Base-by-base conservation (phyloP, 2,113 vertebrate genomes). In the Paraplagusia blochii region DNA sequence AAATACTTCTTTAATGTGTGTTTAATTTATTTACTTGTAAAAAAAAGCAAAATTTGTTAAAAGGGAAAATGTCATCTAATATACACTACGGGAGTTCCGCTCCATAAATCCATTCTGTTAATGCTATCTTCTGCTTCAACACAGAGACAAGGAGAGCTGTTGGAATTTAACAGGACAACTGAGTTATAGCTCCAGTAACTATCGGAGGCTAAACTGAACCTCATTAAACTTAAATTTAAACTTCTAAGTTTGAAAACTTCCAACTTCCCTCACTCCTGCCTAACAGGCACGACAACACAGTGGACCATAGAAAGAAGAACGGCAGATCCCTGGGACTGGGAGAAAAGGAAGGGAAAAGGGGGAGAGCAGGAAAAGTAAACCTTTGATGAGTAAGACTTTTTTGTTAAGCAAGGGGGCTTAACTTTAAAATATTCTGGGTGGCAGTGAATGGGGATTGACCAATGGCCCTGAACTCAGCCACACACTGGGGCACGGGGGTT, bases 351-450 rank as follows among this genome's bases (percentile, higher is more conserved):
- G 72, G 80, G 54, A 61, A 67, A 62, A 52, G 51, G 38, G 62
- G 49, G 58, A 57, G 22, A 39, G 60, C 56, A 50, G 65, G 53
- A 58, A 80, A 67, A 77, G 77, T 68, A 79, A 88, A 88, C 82
- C 88, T 91, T 90, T 90, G 86, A 89, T 87, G 87, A 85, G 83
- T 77, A 86, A 80, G 83, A 90, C 81, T 86, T 90, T 89, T 88
- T 87, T 86, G 72, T 78, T 79, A 82, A 87, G 83, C 69, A 68
- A 82, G 58, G 78, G 81, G 72, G 87, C 88, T 92, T 89, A 91
- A 88, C 75, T 91, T 90, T 89, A 89, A 91, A 89, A 90, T 90
- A 88, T 91, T 90, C 89, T 77, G 83, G 81, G 80, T 84, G 87
- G 81, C 62, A 68, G 73, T 85, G 85, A 89, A 91, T 88, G 80